Conservation (phyloP, 2,888 invertebrate species). For the Cryptocephalus moraei region DNA sequence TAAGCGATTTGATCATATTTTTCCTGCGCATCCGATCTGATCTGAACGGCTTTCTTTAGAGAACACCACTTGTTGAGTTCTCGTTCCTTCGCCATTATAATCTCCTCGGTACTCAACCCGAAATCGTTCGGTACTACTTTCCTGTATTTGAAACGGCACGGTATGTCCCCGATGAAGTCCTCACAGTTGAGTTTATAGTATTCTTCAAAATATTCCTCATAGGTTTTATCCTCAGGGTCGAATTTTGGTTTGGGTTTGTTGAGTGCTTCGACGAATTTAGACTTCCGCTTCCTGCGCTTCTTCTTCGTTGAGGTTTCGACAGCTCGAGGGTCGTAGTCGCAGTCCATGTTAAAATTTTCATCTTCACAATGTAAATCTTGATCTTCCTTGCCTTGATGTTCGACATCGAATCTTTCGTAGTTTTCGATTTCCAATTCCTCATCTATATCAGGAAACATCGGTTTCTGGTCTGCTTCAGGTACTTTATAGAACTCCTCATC, state of each 20-base stretch:
- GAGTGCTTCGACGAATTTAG: constrained; percentile 66
- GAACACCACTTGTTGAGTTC: constrained; percentile 95
- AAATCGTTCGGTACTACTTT: constrained; percentile 83
- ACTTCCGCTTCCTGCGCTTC: constrained; percentile 53
- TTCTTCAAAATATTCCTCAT: constrained; percentile 84
- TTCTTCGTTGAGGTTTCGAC: constrained; percentile 44
- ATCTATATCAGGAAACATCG: constrained; percentile 74
- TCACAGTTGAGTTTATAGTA: constrained; percentile 94
- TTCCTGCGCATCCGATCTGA: constrained; percentile 68
- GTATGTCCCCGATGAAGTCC: constrained; percentile 85
- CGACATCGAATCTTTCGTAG: constrained; percentile 52
- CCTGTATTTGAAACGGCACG: constrained; percentile 88
- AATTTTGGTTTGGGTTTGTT: constrained; percentile 72
- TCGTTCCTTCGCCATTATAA: constrained; percentile 80
- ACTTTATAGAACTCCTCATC: constrained; percentile 77
- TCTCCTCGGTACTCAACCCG: constrained; percentile 88
- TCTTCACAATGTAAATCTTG: constrained; percentile 62
- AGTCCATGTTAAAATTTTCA: constrained; percentile 84
- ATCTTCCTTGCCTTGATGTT: constrained; percentile 10
- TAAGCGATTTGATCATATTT: constrained; percentile 68
- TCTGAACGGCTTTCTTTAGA: constrained; percentile 74
- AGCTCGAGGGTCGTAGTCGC: constrained; percentile 62
- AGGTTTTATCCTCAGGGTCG: constrained; percentile 68
- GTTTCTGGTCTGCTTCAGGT: constrained; percentile 62
- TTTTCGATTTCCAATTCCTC: constrained; percentile 60